Conservation (phyloP, 2,888 invertebrate species). For the Parnassius glacialis region DNA sequence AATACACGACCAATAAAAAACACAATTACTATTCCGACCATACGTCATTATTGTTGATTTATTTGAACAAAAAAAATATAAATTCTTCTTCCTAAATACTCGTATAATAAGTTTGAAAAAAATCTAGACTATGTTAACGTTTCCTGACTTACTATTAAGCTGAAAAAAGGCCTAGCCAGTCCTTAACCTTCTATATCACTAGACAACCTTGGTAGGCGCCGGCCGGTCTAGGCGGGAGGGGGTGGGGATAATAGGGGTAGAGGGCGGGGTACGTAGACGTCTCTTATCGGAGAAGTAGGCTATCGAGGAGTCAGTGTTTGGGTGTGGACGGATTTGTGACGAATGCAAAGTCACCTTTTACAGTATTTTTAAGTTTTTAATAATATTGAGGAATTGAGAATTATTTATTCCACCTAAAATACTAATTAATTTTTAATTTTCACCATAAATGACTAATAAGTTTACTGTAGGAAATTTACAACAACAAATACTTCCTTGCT, state of each 20-base stretch:
- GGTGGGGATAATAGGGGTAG: constrained; percentile 2
- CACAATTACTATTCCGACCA: no score
- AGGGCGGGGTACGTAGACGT: constrained; percentile 19
- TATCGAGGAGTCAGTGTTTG: constrained; percentile 22
- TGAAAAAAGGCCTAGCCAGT: constrained; percentile 39
- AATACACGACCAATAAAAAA: no score
- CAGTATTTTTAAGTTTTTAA: no score
- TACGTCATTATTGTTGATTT: no score
- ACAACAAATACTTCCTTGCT: no score
- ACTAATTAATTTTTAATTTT: no score
- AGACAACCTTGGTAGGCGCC: constrained; percentile 66
- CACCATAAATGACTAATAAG: no score
- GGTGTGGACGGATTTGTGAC: constrained; percentile 24
- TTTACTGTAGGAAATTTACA: no score
- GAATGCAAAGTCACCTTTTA: constrained; percentile 2
- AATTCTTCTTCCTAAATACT: no score
- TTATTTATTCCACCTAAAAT: no score
- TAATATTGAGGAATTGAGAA: no score
- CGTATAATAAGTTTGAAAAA: neutral
- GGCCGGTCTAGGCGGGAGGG: constrained; percentile 30
- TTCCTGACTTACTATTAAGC: constrained; percentile 13
- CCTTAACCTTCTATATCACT: constrained; percentile 48
- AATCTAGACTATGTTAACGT: constrained; percentile 1
- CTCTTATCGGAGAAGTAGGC: constrained; percentile 24
- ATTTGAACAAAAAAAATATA: no score